Evolutionary conservation across 2,888 invertebrate genomes (phyloP), one percentile per base, ranked within the genome.

Genomic region (Drosophila percnosoma): DNA sequence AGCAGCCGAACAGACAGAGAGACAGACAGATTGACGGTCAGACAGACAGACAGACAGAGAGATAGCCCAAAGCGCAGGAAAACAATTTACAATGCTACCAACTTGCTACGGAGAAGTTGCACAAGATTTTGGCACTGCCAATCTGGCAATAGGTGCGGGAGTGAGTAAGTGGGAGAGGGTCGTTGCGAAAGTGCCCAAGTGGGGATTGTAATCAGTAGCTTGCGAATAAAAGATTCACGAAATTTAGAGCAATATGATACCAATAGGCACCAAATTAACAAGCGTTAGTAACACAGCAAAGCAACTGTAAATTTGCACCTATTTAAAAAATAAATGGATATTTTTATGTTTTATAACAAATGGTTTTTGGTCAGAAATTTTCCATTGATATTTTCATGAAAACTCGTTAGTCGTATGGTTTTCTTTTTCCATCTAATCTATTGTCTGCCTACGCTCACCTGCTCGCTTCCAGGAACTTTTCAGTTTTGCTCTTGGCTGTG

Each of bases 1-100:
- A 38, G 40, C 38, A 13, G 64, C 24, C 29, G 3, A 13, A 13
- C 13, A 34, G 42, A 31, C 59, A 55, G 42, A 31, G 29, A 33
- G 49, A 31, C 57, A 61, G 52, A 49, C 48, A 49, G 48, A 29
- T 49, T 31, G 48, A 29, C 42, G 21, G 61, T 29, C 42, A 61
- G 60, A n/a, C 38, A 27, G 29, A 57, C 34, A 42, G 49, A 62
- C 34, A 40, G 49, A 33, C 42, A 57, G 66, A 60, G 27, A 48
- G 57, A 51, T 34, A 59, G 66, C 69, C 54, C 13, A 61, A 57
- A 55, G 80, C 78, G 72, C 68, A 85, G 82, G 82, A 82, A 88
- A 87, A 88, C 88, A 87, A 87, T 88, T 88, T 87, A 74, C 83
- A 87, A 83, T 86, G 74, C 75, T 80, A 82, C 77, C 77, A 85